Percentiles rank a stretch among this genome's conserved stretches.
Evolutionary conservation across 2,888 invertebrate genomes (phyloP).

Genomic region (Melipona bicolor): DNA sequence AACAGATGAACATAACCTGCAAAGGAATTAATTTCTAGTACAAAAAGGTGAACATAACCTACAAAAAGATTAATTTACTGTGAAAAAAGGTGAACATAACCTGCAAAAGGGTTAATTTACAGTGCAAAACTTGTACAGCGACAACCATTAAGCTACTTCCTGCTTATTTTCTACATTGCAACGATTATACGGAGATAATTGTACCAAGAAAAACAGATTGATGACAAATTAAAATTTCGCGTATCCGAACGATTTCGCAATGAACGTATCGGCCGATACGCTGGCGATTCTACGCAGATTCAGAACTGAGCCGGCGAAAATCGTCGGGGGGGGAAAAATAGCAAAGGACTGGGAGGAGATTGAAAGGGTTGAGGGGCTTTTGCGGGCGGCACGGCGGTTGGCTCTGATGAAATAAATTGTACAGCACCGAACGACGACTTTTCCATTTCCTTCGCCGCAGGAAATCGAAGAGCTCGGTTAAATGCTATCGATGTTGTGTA

Average conservation of each 20-base stretch:
- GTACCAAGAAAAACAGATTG: not conserved
- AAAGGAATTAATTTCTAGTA: too few species aligned
- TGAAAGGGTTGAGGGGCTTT: constrained; percentile 29
- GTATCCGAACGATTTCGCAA: not conserved
- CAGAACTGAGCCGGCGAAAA: constrained; percentile 7
- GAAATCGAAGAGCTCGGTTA: constrained; percentile 71
- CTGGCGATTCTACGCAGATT: not conserved
- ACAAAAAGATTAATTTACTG: too few species aligned
- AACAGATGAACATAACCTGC: too few species aligned
- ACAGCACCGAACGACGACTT: constrained; percentile 63
- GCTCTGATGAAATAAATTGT: constrained; percentile 71
- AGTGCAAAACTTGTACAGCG: not conserved
- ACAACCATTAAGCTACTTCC: not conserved
- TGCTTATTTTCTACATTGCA: not conserved
- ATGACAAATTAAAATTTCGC: constrained; percentile 12
- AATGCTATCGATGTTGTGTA: constrained; percentile 60
- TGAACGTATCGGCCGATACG: not conserved
- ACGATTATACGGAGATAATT: constrained; percentile 12
- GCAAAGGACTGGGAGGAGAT: not conserved
- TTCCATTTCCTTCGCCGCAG: constrained; percentile 73
- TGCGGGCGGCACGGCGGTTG: constrained; percentile 55
- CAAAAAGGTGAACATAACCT: too few species aligned
- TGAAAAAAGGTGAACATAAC: not conserved
- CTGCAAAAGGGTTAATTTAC: too few species aligned
- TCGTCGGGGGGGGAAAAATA: constrained; percentile 9